phyloP scores from a whole-genome alignment of 2,113 vertebrate species.

The Dicerorhinus sumatrensis region DNA sequence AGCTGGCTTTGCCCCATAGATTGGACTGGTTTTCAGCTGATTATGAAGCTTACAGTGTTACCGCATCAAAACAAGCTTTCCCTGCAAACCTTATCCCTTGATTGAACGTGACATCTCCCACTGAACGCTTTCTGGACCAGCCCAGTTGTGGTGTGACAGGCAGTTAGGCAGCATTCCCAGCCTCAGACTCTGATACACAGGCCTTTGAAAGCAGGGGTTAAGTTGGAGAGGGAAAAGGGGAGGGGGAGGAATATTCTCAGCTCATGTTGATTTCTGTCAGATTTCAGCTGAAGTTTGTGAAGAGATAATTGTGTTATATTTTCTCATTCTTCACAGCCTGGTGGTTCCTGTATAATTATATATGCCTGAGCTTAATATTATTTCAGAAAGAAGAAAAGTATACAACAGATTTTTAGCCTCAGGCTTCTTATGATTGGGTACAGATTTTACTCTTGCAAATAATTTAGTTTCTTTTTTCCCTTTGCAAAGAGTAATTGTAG shows the following conservation, averaged over 20 bases:
- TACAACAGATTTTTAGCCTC: constrained; percentile 81
- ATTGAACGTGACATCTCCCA: not conserved
- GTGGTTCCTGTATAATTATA: constrained; percentile 82
- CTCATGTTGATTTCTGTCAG: constrained; percentile 78
- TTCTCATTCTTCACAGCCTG: constrained; percentile 78
- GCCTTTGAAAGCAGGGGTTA: constrained; percentile 73
- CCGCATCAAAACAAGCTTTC: not conserved
- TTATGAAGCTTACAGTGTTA: not conserved
- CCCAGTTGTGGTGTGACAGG: not conserved
- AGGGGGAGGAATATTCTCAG: not conserved
- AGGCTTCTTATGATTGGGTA: constrained; percentile 71
- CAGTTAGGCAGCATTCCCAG: not conserved
- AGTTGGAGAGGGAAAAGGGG: not conserved
- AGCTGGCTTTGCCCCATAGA: not conserved
- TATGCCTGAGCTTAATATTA: constrained; percentile 80
- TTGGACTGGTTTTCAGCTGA: constrained; percentile 9
- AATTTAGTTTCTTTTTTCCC: constrained; percentile 57
- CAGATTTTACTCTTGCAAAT: constrained; percentile 76
- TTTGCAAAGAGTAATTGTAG: constrained; percentile 55
- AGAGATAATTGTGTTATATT: constrained; percentile 82
- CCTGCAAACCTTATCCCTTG: not conserved
- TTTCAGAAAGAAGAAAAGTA: constrained; percentile 78
- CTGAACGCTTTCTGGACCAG: constrained; percentile 18
- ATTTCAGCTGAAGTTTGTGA: constrained; percentile 78
- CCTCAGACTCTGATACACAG: not conserved